Evolutionary conservation across 2,888 invertebrate genomes (phyloP), one percentile per base, ranked within the genome.

Genomic region (Drosophila meridionalis): DNA sequence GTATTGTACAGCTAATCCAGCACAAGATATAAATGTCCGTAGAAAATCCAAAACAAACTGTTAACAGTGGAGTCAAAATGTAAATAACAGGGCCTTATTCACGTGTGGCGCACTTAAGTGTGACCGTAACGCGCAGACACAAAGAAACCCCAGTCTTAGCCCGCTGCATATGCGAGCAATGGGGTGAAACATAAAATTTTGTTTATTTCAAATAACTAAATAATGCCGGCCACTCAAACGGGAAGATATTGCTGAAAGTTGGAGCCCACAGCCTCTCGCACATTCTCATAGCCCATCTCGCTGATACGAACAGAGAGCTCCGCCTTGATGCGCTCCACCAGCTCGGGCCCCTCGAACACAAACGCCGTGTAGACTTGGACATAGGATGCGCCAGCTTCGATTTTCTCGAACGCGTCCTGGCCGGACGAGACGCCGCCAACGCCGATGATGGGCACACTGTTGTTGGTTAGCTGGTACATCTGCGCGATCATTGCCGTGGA

Each of bases 361-460:
- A 98, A 94, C 0, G 97, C 96, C 4, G 99, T 97, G 91, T 99
- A 99, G 67, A 99, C 94, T 93, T 99, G 99, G 0, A 99, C 94
- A 42, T 97, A 95, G 78, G 96, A 96, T 0, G 99, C 99, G 4
- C 99, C 99, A 2, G 99, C 98, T 91, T 96, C 95, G 63, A 99
- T 97, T 93, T 99, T 99, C 62, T 98, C 97, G 92, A 96, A 99
- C 0, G 98, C 99, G 94, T 99, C 99, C 90, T 95, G 91, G 0
- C 99, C 99, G 69, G 94, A 95, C 73, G 96, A 96, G 50, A 99
- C 94, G n/a, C 99, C 99, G 64, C 99, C 99, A 34, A 99, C 99
- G n/a, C 99, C 99, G 82, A 99, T 96, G 45, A 99, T 98, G 0
- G 98, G 97, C 57, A 98, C 93, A 87, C 94, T 94, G 0, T 98